Evolutionary conservation across 2,113 vertebrate genomes (phyloP), one percentile per base, ranked within the genome.

Genomic region (Zingel zingel): DNA sequence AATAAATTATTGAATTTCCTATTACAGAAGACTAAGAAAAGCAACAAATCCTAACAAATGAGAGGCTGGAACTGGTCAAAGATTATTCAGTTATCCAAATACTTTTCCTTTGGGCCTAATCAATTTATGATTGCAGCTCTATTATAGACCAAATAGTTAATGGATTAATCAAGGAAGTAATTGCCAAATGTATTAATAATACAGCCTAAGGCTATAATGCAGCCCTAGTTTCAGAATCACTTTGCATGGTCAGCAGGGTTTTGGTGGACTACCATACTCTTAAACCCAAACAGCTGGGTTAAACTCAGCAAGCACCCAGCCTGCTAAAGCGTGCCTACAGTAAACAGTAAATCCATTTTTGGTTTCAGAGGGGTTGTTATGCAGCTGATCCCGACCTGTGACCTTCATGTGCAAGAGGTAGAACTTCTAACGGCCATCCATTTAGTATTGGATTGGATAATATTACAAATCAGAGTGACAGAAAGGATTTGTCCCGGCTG

Each of bases 201-300:
- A 6, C 21, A 27, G 33, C 25, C 11, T 11, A 39, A n/a, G 10
- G 21, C 21, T 23, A 54, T 47, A 65, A 50, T 15, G 10, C 18
- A 69, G 19, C 50, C 11, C 1, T 13, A 0, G 8, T 57, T 13
- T 70, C 30, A 56, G 13, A 21, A 39, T 58, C 30, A 18, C 39
- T 25, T 23, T 59, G 18, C 23, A 21, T 5, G 1, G 36, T 13
- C 27, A 71, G 58, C 76, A 15, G 43, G 62, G 12, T 47, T 48
- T 56, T 36, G 4, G 12, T 59, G 59, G 19, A 43, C 6, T 33
- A 2, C n/a, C n/a, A n/a, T n/a, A n/a, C 19, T 71, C 33, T 43
- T 56, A 7, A 79, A 43, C 9, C 33, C n/a, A 67, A 85, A 85
- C 36, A 77, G 51, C 72, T 73, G 67, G 58, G 14, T 73, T 61